These are phyloP conservation scores for Smithornis capensis DNA, from an alignment of 2,113 vertebrate species.

Conservation along the genomic window DNA sequence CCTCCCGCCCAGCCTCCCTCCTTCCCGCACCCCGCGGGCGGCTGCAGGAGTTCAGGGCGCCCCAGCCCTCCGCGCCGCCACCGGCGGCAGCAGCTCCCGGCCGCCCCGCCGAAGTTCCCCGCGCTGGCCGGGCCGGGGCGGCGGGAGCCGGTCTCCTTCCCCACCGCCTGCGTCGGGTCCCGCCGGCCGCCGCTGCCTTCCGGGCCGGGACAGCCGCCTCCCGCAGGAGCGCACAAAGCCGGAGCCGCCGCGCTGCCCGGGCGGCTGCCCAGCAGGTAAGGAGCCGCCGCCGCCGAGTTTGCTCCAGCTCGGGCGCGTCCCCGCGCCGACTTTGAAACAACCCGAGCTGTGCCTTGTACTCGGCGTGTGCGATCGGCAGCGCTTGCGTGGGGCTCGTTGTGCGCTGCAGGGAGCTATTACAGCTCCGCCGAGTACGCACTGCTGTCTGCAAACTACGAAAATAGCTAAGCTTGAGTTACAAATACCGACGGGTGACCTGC, in stretches of 20 bases:
- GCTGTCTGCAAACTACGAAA: not conserved
- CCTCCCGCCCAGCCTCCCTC: not conserved
- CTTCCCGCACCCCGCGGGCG: not conserved
- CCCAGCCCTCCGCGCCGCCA: not conserved
- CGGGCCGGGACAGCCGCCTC: not conserved
- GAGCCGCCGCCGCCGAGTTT: not conserved
- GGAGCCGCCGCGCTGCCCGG: not conserved
- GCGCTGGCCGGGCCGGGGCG: not conserved
- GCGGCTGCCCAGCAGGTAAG: constrained; percentile 42
- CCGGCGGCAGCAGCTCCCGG: not conserved
- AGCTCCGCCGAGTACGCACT: fast-evolving
- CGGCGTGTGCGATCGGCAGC: not conserved
- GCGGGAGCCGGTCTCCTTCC: not conserved
- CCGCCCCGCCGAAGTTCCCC: not conserved
- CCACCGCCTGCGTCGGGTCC: not conserved
- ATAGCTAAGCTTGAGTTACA: not conserved
- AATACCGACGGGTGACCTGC: not conserved
- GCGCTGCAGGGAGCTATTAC: fast-evolving
- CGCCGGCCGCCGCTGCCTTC: not conserved
- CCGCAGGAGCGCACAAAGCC: not conserved
- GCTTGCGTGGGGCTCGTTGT: fast-evolving
- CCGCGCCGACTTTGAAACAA: not conserved
- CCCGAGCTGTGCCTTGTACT: fast-evolving
- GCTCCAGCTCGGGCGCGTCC: not conserved
- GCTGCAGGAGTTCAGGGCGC: not conserved